Evolutionary conservation across 2,888 invertebrate species (phyloP), one percentile per base, ranked within the genome.

Genomic region (Drosophila macrothrix): DNA sequence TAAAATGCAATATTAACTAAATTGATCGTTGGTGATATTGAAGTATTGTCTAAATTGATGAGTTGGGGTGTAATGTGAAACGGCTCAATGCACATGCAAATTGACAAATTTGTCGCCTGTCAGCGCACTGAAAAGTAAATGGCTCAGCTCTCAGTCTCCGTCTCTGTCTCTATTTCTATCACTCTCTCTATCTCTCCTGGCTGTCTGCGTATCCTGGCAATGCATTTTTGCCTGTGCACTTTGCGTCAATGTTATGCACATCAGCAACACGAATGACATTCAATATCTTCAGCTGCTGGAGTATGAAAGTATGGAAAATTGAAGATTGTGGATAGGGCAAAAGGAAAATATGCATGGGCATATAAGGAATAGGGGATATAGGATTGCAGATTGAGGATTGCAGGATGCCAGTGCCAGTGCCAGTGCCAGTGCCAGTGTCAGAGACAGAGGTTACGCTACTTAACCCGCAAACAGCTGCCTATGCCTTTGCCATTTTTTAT

Each of bases 201-300:
- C 16, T 46, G 22, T 9, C 50, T 19, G 22, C 41, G 19, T 39
- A 10, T 35, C 56, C 54, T 33, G 52, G 50, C 67, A 60, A 41
- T 59, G 69, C 67, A 58, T 61, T 60, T 63, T 65, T 60, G 60
- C 53, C 67, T 53, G 52, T 78, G 88, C 90, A 86, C 88, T 88
- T 82, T 83, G 83, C 78, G 83, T 90, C 88, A 86, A 90, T 86
- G 88, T 82, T 88, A 83, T 88, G 88, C 90, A 82, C 90, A 88
- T 86, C 90, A 80, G 79, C 72, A 52, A 68, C 78, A 67, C 72
- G 80, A 84, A 73, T 85, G 76, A 74, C 88, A 84, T 80, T 73
- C 81, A 80, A 73, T 61, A 67, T 60, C 73, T 72, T 67, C 70
- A 60, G 58, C 37, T 39, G 41, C 31, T n/a, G n/a, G 46, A 33